Base-by-base conservation (phyloP, 2,888 invertebrate genomes). In the Prostheceraeus crozeri region DNA sequence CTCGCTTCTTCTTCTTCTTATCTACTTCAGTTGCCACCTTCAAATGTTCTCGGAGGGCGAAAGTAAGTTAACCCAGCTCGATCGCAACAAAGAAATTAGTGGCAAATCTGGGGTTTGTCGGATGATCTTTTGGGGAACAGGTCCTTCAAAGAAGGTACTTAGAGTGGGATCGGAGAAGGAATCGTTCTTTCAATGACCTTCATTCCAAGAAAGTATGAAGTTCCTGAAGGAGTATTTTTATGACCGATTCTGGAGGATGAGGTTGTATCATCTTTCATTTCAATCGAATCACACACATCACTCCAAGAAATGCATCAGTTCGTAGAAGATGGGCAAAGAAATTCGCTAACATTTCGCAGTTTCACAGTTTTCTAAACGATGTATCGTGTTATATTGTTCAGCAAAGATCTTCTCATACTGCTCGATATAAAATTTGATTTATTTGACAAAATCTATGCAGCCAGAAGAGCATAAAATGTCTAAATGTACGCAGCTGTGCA, bases 71-170 rank as follows among this genome's bases (percentile, higher is more conserved):
- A 59, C 96, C 96, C 57, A 98, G 81, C 67, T 96, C 93, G 71
- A 93, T 93, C 0, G 90, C 88, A 0, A 93, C 93, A 76, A 94
- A 94, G 79, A 93, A 94, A 73, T 94, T 94, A 53, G 98, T 96
- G 0, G 96, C 87, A 78, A 98, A 98, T 70, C 96, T 81, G 0
- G 94, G 93, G 73, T 96, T 90, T 72, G 87, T 84, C 0, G 96
- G 94, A 79, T 93, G 88, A 72, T 96, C 91, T 59, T 89, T n/a
- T n/a, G 81, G 0, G 98, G 96, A 76, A 99, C 89, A 2, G 98
- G 77, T 0, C 96, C 94, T 31, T 84, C 83, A 78, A 96, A 91
- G 23, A 86, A 86, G 55, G 82, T 82, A 71, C 86, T 84, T 55
- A 98, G 75, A 0, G 89, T 90, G 64, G 87, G 87, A 77, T 98